Evolutionary conservation across 2,797 vertebrate species (phyloP), one percentile per base, ranked within the genome.

Genomic region (Rhabdophis nuchalis): DNA sequence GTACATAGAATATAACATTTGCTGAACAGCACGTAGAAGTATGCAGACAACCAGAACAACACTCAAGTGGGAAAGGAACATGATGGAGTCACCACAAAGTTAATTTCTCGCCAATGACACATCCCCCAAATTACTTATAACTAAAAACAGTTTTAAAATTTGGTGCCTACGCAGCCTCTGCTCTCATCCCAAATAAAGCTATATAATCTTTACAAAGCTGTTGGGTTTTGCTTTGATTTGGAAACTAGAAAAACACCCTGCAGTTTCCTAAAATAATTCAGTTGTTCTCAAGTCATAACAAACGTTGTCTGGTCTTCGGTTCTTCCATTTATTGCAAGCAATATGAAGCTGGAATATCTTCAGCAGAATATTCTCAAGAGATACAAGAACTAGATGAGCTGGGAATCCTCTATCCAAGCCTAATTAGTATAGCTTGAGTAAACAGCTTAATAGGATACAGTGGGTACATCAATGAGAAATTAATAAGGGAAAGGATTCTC

Each of bases 1-100:
- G 86, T 85, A 50, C 53, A 27, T 88, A 50, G 53, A 77, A 88
- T 18, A 27, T 13, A 61, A 57, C n/a, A 53, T 53, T 93, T 93
- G 85, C 92, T 46, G 82, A 90, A 92, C 36, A 87, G 61, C 18
- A 72, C 54, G 60, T 57, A 85, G 25, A 77, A 60, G 53, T 88
- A 88, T 52, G 27, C 85, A 95, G 94, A 27, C 93, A 96, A 72
- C 0, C 46, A 20, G 12, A 93, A 46, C 88, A 89, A 89, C 91
- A 93, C 91, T 90, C 85, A 57, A 27, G 0, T 92, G 23, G 87
- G 85, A 25, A 10, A 12, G 90, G 56, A 87, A 92, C 57, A 16
- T 64, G 41, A 89, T 88, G 93, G 89, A 29, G 87, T 86, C 27
- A 92, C 88, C 27, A 50, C 82, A 94, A 85, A 93, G 16, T 61